Evolutionary conservation across 1,140 invertebrate species (phyloP), one percentile per base, ranked within the genome.

Genomic region (Mamestra configurata): DNA sequence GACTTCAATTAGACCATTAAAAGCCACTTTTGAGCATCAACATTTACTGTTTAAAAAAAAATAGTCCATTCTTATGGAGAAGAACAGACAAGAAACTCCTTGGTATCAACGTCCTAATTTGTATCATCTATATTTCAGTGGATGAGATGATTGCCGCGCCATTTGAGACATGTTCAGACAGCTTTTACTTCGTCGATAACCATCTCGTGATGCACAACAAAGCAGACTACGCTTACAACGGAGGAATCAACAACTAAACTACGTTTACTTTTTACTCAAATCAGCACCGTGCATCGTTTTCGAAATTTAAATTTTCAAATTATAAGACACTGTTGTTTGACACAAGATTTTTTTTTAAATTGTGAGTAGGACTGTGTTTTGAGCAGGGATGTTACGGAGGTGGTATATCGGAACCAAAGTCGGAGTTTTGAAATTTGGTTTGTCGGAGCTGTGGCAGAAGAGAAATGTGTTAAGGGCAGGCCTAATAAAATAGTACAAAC

Each of bases 181-280:
- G 98, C 88, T 99, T 99, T 96, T 99, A 99, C 95, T 99, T 99
- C 96, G 99, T 99, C 55, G 98, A 99, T 92, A 97, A 99, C 94
- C 96, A 97, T 90, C 96, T 99, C 61, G 98, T 99, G 75, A 99
- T 99, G 99, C 99, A 99, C 95, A 99, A 99, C 94, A 99, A 99
- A 96, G 99, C 98, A 49, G 98, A 99, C 92, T 99, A 99, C 95
- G 98, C 98, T 27, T 99, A 99, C 93, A 97, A 98, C 90, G 98
- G 97, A 79, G 97, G 97, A 66, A 94, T 96, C 79, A 95, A 95
- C 77, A 94, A 94, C 61, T 94, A 88, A n/a, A 92, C 71, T 4
- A 40, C 11, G 40, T 71, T 51, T 57, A 27, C 18, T 64, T 20
- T 57, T 46, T 49, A 57, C 24, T 31, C 11, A 7, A 46, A 82